Percentiles rank a stretch among this genome's conserved stretches.
phyloP scores from a whole-genome alignment of 2,888 invertebrate genomes.

The Gandaritis pyraliata region DNA sequence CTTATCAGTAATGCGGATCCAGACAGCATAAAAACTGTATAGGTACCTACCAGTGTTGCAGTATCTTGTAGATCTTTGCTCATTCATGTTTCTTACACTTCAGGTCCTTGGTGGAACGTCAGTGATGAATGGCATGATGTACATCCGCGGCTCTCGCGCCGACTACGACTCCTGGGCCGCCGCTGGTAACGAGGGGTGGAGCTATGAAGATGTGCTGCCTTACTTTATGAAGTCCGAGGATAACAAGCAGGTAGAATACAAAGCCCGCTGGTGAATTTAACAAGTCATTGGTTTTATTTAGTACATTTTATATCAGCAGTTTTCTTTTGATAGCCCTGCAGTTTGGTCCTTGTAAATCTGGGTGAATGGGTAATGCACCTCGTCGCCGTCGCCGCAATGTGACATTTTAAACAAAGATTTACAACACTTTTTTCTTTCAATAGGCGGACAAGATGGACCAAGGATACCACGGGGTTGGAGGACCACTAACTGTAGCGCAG shows the following conservation, averaged over 20 bases:
- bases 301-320: no score
- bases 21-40: no score
- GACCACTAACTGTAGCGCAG: slow-evolving; percentile 90
- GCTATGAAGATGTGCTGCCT: slow-evolving; percentile 94
- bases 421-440: slow-evolving; percentile 19
- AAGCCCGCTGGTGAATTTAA: not conserved
- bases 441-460: slow-evolving; percentile 88
- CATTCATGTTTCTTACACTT: not conserved
- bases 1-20: no score
- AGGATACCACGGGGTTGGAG: slow-evolving; percentile 91
- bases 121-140: slow-evolving; percentile 98
- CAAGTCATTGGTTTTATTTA: not conserved
- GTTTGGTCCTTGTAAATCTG: no score
- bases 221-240: slow-evolving; percentile 95
- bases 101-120: slow-evolving; percentile 96
- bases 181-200: slow-evolving; percentile 94
- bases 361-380: no score
- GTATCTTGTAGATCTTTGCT: not conserved
- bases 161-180: slow-evolving; percentile 96
- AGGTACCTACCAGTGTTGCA: no score
- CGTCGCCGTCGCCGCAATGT: no score
- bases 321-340: no score
- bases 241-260: slow-evolving; percentile 78
- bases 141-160: slow-evolving; percentile 93
- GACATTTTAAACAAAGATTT: no score